Evolutionary conservation across 1,140 invertebrate species (phyloP), one percentile per base, ranked within the genome.

Genomic region (Drosophila arizonae): DNA sequence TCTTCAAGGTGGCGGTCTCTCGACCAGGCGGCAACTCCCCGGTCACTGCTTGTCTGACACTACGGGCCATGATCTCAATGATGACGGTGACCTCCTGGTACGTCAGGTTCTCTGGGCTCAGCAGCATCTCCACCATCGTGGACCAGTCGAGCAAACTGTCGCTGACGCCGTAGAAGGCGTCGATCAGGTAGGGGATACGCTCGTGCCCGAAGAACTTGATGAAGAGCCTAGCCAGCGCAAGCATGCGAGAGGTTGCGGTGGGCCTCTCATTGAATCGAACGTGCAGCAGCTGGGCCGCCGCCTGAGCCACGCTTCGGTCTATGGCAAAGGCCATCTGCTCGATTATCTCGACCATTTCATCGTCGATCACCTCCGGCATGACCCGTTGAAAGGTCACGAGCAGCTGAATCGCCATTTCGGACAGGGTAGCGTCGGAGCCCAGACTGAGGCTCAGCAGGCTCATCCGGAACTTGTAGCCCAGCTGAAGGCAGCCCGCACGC

Each of bases 101-200:
- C 28, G 1, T 51, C 5, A 74, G 5, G 0, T n/a, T 2, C 0
- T 45, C 21, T 2, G 60, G 46, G 2, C 51, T 9, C 9, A 69
- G 28, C 5, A 85, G 61, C 71, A 85, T 72, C 1, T 24, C 2
- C 0, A 76, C 45, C 75, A 85, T 85, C 41, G 55, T 26, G 1
- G 46, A 1, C 81, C 81, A 86, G 5, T 63, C 68, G 1, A 72
- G 4, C 1, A 85, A 13, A 9, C 65, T 17, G 3, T 65, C 17
- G 21, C 30, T 78, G 13, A 6, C n/a, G 0, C 58, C 64, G 9
- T 56, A 57, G 5, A 76, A 51, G 0, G 81, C 30, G 54, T 85
- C 81, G 6, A 85, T 78, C 6, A 86, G 41, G 45, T 81, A 78
- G 6, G 71, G 71, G 11, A 67, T 57, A 30, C 81, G 81, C 4